phyloP scores from a whole-genome alignment of 2,888 invertebrate genomes.

The Augiades crinisus region DNA sequence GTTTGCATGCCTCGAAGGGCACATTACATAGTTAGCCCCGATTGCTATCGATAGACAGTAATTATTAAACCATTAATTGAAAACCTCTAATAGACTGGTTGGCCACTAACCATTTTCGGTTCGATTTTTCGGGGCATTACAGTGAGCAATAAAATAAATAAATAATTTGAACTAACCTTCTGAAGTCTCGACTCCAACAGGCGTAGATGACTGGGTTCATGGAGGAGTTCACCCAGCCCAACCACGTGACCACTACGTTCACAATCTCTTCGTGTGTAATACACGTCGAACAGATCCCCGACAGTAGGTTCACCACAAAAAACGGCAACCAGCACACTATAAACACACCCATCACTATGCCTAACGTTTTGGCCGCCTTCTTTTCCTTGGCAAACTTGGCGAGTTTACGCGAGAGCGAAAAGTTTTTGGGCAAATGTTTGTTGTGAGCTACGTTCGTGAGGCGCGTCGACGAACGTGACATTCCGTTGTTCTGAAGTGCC shows the following conservation, averaged over 20 bases:
- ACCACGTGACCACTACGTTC: conserved; percentile 94
- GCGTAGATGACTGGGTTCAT: conserved; percentile 99
- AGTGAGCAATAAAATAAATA: no score
- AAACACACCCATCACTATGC: conserved; percentile 98
- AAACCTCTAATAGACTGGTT: no score
- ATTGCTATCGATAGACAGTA: no score
- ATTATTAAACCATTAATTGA: no score
- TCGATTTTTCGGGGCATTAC: no score
- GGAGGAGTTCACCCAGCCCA: conserved; percentile 97
- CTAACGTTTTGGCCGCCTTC: conserved; percentile 98
- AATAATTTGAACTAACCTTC: conserved; percentile 86
- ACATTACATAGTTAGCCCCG: no score
- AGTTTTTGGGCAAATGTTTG: conserved; percentile 90
- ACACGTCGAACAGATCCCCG: conserved; percentile 93
- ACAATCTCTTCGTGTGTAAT: conserved; percentile 94
- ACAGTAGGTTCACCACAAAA: conserved; percentile 95
- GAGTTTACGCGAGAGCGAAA: conserved; percentile 94
- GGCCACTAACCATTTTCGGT: no score
- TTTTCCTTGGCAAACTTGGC: conserved; percentile 98
- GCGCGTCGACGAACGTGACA: conserved; percentile 86
- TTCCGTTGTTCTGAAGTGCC: conserved; percentile 88
- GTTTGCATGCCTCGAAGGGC: no score
- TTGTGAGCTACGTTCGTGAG: conserved; percentile 81
- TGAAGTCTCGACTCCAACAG: conserved; percentile 98
- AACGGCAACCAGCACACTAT: conserved; percentile 99